Evolutionary conservation across 2,888 invertebrate genomes (phyloP).

Genomic region (Drosophila limbata): DNA sequence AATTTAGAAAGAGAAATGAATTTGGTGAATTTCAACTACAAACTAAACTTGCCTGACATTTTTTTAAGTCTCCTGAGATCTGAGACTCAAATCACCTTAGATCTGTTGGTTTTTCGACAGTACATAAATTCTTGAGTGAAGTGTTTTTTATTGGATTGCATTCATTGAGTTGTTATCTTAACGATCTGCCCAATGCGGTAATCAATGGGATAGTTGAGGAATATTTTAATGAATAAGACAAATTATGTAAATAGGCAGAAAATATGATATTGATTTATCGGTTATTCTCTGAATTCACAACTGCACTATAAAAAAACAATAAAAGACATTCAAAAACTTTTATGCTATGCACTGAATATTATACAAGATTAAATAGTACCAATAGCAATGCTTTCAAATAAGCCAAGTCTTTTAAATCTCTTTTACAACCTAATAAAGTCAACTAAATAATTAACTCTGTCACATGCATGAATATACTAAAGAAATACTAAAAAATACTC

Average conservation of each 20-base stretch:
- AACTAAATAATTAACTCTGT: slow-evolving; percentile 29
- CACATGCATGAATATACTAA: slow-evolving; percentile 8
- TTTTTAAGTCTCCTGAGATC: neutral
- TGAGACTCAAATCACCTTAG: neutral
- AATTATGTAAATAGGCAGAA: neutral
- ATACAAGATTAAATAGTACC: no score
- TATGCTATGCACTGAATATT: no score
- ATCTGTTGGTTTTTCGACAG: neutral
- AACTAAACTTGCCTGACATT: neutral
- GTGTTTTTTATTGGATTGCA: neutral
- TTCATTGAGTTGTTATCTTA: neutral
- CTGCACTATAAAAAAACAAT: no score
- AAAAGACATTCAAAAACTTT: no score
- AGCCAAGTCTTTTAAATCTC: no score
- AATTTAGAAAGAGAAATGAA: slow-evolving; percentile 1
- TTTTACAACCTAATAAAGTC: slow-evolving; percentile 3
- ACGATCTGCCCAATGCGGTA: no score
- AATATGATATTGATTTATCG: no score
- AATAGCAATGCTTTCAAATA: no score
- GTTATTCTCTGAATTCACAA: no score
- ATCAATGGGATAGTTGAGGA: neutral
- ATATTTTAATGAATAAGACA: no score
- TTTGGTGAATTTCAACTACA: neutral
- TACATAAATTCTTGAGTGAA: neutral
- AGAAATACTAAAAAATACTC: neutral